Evolutionary conservation across 1,140 invertebrate species (phyloP).

Genomic region (Microplitis demolitor): DNA sequence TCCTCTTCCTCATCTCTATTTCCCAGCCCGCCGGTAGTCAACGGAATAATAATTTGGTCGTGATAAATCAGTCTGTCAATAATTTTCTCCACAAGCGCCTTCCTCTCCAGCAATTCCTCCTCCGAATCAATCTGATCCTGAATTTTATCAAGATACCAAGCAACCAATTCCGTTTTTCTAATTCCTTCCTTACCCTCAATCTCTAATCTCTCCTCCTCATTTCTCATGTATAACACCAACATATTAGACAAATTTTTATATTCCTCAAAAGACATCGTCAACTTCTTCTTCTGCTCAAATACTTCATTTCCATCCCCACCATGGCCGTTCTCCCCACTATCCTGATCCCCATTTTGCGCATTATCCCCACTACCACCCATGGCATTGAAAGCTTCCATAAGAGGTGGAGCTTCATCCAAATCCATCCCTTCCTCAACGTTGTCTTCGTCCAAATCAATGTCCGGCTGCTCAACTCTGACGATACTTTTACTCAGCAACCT

Average conservation of each 20-base stretch:
- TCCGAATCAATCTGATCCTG: constrained; percentile 88
- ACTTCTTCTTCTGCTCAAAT: constrained; percentile 72
- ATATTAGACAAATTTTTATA: constrained; percentile 94
- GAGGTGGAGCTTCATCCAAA: constrained; percentile 58
- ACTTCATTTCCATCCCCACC: too few relatives aligned
- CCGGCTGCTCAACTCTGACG: constrained; percentile 96
- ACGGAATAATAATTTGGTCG: constrained; percentile 90
- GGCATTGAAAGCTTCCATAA: constrained; percentile 52
- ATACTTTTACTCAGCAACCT: constrained; percentile 97
- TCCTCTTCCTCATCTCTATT: constrained; percentile 74
- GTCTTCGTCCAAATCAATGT: constrained; percentile 91
- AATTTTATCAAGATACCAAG: constrained; percentile 94
- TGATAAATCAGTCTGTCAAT: constrained; percentile 91
- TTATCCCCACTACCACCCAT: constrained; percentile 33
- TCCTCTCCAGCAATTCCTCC: constrained; percentile 87
- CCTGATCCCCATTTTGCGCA: constrained; percentile 29
- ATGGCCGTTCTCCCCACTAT: constrained; percentile 5
- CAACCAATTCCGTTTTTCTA: constrained; percentile 81
- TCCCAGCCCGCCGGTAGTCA: constrained; percentile 70
- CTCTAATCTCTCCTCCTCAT: constrained; percentile 75
- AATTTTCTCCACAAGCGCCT: constrained; percentile 92
- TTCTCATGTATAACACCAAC: constrained; percentile 86
- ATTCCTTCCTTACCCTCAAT: constrained; percentile 68
- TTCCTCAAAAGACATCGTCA: constrained; percentile 92
- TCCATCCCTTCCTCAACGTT: constrained; percentile 63